Evolutionary conservation across 1,140 invertebrate genomes (phyloP), one percentile per base, ranked within the genome.

Genomic region (Plodia interpunctella): DNA sequence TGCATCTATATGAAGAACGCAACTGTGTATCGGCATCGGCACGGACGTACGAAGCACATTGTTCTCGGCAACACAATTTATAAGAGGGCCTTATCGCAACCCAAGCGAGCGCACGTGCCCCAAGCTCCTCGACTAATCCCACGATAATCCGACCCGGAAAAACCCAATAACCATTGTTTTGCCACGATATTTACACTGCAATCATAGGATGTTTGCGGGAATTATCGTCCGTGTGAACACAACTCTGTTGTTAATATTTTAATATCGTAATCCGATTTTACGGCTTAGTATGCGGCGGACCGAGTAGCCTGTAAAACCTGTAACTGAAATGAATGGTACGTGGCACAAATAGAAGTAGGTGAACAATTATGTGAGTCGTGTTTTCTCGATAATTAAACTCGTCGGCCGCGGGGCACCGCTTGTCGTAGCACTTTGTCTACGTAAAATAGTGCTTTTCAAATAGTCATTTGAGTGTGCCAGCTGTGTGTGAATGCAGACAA

Each of bases 111-210:
- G 70, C 80, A 75, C 80, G 80, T 81, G 82, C 72, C 61, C 49
- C 54, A 59, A 53, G 54, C 69, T 55, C 60, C 67, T 75, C 61
- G 55, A 60, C 67, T 83, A 80, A 87, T 80, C 78, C 76, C 61
- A 69, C 66, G 73, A 58, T 85, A 85, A 87, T 83, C 84, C 75
- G 38, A 78, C 76, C 76, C 77, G 76, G 82, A 80, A 87, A 84
- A 83, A 79, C 77, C 70, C 69, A 72, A 75, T 78, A 75, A 70
- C 73, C 75, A 80, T 82, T 87, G 83, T 79, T 78, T 72, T 76
- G 57, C 63, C 62, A 72, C 68, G 66, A 70, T 77, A 74, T 83
- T 78, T 76, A 70, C 73, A 72, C 57, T 60, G 71, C 60, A 72
- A 66, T 72, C 71, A 66, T 59, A 59, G 60, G 58, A 56, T 81